Percentiles rank a stretch among this genome's conserved stretches.
phyloP scores from a whole-genome alignment of 53 echinoderm and acorn worm genomes.

The Patiria pectinifera region DNA sequence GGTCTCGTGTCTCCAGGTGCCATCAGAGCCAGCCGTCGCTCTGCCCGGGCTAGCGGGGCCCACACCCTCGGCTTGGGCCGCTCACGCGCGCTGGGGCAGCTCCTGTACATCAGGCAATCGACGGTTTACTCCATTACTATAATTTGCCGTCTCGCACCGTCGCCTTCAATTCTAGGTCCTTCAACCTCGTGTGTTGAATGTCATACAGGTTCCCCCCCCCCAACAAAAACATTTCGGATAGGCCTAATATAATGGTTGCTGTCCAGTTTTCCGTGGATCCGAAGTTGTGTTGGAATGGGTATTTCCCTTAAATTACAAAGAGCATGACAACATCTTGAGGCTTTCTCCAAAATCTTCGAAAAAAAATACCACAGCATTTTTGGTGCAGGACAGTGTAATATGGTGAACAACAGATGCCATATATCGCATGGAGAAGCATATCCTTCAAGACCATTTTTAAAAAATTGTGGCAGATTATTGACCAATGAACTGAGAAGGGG shows the following conservation, averaged over 20 bases:
- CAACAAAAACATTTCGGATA: neutral
- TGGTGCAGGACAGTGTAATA: too few relatives aligned
- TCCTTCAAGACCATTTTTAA: too few relatives aligned
- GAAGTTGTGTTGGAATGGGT: neutral
- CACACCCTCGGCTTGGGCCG: too few relatives aligned
- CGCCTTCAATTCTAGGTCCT: conserved; percentile 36
- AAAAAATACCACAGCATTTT: too few relatives aligned
- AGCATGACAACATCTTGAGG: neutral
- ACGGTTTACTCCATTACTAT: conserved; percentile 25
- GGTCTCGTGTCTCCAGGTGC: conserved; percentile 7
- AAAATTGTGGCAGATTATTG: neutral
- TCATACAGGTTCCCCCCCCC: neutral
- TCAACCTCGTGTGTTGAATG: neutral
- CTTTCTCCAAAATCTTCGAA: neutral
- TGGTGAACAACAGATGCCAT: too few relatives aligned
- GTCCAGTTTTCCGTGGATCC: neutral
- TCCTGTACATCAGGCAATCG: neutral
- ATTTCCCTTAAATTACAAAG: neutral
- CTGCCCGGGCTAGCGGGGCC: neutral
- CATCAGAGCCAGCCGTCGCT: neutral
- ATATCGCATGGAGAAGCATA: too few relatives aligned
- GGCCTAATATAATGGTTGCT: neutral
- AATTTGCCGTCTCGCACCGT: conserved; percentile 14
- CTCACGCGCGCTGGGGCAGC: conserved; percentile 13
- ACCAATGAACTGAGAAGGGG: neutral